Conservation (phyloP, 2,797 vertebrate species). For the Malurus splendens region DNA sequence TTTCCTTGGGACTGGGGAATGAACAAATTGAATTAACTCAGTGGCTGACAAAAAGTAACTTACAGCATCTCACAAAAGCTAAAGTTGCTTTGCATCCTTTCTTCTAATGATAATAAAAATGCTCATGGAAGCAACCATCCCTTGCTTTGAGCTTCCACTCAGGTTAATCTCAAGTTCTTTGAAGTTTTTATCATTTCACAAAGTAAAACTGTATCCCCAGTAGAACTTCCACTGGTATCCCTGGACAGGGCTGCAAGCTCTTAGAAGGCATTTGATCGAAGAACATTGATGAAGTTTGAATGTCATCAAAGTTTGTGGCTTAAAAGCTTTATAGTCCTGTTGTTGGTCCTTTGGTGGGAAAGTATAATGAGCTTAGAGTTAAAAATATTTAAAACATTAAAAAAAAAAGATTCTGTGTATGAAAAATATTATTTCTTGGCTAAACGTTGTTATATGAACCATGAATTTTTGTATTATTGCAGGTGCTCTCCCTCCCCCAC, state of each 20-base stretch:
- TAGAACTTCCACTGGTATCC: not conserved
- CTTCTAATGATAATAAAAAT: not conserved
- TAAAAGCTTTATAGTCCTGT: not conserved
- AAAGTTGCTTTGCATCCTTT: not conserved
- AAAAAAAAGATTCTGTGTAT: not conserved
- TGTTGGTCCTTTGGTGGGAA: not conserved
- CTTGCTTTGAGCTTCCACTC: not conserved
- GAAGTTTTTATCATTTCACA: not conserved
- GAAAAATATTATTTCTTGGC: not conserved
- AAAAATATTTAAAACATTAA: not conserved
- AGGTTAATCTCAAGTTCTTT: not conserved
- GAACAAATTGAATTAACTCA: not conserved
- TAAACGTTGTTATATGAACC: not conserved
- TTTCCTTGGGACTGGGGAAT: not conserved
- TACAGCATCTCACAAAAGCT: not conserved
- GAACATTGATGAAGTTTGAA: not conserved
- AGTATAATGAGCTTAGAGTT: not conserved
- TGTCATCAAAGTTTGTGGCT: not conserved
- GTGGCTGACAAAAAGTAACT: not conserved
- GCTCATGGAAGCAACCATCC: not conserved
- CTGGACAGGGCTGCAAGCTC: not conserved
- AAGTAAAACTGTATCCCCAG: not conserved
- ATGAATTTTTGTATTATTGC: not conserved
- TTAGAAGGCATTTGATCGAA: not conserved
- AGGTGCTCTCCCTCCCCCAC: conserved; percentile 94